These are phyloP conservation scores for Verasper variegatus DNA, from an alignment of 2,113 vertebrate genomes.

Conservation along the genomic window DNA sequence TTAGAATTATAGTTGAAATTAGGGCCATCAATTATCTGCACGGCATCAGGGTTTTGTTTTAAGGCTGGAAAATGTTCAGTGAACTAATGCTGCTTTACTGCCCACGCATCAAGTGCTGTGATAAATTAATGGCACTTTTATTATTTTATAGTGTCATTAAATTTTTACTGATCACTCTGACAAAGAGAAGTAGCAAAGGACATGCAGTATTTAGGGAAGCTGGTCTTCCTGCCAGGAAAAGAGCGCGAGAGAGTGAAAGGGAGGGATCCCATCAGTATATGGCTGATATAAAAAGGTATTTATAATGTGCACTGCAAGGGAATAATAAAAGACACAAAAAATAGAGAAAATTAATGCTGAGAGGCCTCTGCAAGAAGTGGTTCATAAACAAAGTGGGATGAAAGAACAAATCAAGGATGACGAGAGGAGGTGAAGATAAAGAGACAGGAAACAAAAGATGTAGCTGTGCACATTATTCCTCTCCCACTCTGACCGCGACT, in stretches of 20 bases:
- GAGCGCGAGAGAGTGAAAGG: slow-evolving; percentile 19
- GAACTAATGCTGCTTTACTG: slow-evolving; percentile 97
- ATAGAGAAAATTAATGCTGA: slow-evolving; percentile 4
- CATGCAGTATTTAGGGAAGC: slow-evolving; percentile 88
- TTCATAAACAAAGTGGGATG: slow-evolving; percentile 8
- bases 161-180: slow-evolving; percentile 99
- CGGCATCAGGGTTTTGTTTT: slow-evolving; percentile 92
- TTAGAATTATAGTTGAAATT: slow-evolving; percentile 93
- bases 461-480: slow-evolving; percentile 79
- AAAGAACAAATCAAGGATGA: slow-evolving; percentile 23
- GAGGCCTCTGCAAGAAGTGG: slow-evolving; percentile 5
- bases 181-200: slow-evolving; percentile 94
- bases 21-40: slow-evolving; percentile 91
- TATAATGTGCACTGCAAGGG: slow-evolving; percentile 25
- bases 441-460: slow-evolving; percentile 83
- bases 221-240: slow-evolving; percentile 80
- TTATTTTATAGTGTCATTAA: slow-evolving; percentile 99
- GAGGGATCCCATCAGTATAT: slow-evolving; percentile 30
- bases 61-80: slow-evolving; percentile 92
- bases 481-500: slow-evolving; percentile 83
- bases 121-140: slow-evolving; percentile 99
- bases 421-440: slow-evolving; percentile 56
- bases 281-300: slow-evolving; percentile 49
- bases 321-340: slow-evolving; percentile 17
- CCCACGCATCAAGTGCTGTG: slow-evolving; percentile 92